Evolutionary conservation across 2,113 vertebrate genomes (phyloP).

Genomic region (Larimichthys crocea): DNA sequence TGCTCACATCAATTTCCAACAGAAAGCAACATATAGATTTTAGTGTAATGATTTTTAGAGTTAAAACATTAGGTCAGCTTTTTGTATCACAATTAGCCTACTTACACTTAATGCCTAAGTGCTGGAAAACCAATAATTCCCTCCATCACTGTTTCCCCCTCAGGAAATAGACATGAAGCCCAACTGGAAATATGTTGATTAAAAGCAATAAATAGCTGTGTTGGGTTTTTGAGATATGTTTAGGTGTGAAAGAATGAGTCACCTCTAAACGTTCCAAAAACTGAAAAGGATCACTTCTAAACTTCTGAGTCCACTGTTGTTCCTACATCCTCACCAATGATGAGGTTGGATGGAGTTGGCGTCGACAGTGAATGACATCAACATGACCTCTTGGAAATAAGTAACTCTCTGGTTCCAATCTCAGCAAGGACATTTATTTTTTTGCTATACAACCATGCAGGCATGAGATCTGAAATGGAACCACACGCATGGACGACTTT

Average conservation of each 20-base stretch:
- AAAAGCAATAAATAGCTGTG: conserved; percentile 30
- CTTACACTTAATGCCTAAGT: conserved; percentile 18
- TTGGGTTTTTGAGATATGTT: conserved; percentile 28
- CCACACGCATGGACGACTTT: conserved; percentile 50
- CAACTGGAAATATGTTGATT: conserved; percentile 55
- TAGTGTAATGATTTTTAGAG: conserved; percentile 18
- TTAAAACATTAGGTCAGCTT: conserved; percentile 11
- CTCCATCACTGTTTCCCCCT: neutral
- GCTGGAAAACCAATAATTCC: conserved; percentile 47
- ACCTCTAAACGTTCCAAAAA: conserved; percentile 37
- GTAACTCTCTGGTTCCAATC: conserved; percentile 65
- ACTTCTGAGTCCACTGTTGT: conserved; percentile 4
- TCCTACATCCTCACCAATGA: conserved; percentile 26
- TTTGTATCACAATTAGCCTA: conserved; percentile 34
- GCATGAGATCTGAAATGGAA: conserved; percentile 49
- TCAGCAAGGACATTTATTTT: conserved; percentile 46
- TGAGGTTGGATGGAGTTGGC: conserved; percentile 50
- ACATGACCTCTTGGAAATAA: conserved; percentile 43
- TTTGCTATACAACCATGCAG: conserved; percentile 17
- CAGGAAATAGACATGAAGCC: conserved; percentile 52
- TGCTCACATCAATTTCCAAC: neutral
- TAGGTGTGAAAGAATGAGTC: conserved; percentile 60
- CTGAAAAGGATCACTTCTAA: conserved; percentile 21
- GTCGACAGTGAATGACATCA: conserved; percentile 65
- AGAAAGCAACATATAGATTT: conserved; percentile 28